phyloP scores from a whole-genome alignment of 2,113 vertebrate species.

The Chunga burmeisteri region DNA sequence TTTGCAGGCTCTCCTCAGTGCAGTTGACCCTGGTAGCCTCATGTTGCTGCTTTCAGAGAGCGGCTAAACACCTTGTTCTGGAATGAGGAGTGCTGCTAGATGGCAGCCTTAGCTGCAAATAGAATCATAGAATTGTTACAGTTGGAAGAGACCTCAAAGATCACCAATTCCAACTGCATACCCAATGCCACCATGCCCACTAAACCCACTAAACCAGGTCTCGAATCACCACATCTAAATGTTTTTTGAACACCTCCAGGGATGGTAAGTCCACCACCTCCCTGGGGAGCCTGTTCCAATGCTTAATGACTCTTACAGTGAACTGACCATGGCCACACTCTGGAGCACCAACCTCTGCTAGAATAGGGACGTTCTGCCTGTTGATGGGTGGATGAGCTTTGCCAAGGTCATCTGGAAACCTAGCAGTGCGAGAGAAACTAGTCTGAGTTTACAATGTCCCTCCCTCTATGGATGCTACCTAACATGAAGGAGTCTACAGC shows the following conservation, averaged over 20 bases:
- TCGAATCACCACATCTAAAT: no score
- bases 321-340: no score
- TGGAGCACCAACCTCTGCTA: neutral
- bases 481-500: neutral
- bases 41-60: neutral
- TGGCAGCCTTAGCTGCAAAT: neutral
- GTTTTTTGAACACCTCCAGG: no score
- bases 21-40: fast-evolving
- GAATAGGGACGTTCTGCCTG: neutral
- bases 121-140: no score
- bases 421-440: neutral
- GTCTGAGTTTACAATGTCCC: neutral
- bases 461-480: neutral
- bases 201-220: no score
- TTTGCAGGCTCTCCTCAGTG: neutral
- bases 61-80: neutral
- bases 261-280: no score
- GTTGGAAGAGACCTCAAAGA: no score
- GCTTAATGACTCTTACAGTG: no score
- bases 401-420: neutral
- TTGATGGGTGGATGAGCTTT: neutral
- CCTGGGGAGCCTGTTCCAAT: no score
- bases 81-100: neutral
- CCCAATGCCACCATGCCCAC: no score
- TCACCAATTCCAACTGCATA: no score